Conservation (phyloP, 1,140 invertebrate genomes). For the Halictus rubicundus region DNA sequence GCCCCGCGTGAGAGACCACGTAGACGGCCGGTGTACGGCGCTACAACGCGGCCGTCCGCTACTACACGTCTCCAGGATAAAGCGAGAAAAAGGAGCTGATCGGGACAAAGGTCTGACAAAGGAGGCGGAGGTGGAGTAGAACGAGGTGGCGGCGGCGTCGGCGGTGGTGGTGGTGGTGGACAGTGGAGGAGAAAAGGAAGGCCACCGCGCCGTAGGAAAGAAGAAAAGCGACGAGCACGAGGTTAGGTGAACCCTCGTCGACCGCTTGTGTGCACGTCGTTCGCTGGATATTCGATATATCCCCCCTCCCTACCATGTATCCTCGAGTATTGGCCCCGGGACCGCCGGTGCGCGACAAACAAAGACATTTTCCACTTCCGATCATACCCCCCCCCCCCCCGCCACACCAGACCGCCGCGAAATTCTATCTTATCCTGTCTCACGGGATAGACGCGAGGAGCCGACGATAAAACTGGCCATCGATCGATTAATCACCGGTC, state of each 20-base stretch:
- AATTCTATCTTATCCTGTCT: constrained; percentile 61
- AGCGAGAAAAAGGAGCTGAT: constrained; percentile 60
- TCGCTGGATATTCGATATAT: constrained; percentile 61
- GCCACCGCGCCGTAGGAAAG: constrained; percentile 29
- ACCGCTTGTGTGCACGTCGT: constrained; percentile 53
- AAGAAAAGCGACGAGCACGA: constrained; percentile 60
- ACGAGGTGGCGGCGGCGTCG: neutral
- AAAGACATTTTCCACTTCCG: constrained; percentile 76
- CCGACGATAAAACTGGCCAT: neutral
- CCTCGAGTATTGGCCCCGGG: constrained; percentile 46
- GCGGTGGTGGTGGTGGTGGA: neutral
- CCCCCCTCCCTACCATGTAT: constrained; percentile 25
- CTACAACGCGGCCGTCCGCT: constrained; percentile 32
- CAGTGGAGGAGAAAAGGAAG: constrained; percentile 21
- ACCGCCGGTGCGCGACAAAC: constrained; percentile 61
- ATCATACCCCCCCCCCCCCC: constrained; percentile 52
- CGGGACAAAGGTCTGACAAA: constrained; percentile 69
- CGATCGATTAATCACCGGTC: constrained; percentile 5
- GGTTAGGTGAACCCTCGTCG: constrained; percentile 52
- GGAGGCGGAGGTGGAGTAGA: constrained; percentile 16
- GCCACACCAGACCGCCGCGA: constrained; percentile 27
- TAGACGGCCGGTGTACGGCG: constrained; percentile 12
- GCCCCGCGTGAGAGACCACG: neutral
- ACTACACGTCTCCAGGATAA: constrained; percentile 48
- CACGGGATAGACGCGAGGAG: constrained; percentile 1